These are phyloP conservation scores for Netelia fuscicornis DNA, from an alignment of 2,888 invertebrate genomes.

Conservation along the genomic window DNA sequence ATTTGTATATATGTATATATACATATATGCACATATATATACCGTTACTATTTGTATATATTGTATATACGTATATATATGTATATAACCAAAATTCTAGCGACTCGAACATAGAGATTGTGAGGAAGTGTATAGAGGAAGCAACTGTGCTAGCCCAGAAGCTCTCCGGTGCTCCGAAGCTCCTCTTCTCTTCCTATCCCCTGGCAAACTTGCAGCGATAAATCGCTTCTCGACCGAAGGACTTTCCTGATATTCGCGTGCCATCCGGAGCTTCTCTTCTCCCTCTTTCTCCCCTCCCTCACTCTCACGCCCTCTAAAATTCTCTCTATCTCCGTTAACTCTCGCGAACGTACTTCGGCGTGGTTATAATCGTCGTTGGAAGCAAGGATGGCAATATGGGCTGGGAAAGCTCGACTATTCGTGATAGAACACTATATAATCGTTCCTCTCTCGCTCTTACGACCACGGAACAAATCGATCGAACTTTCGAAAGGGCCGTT, in stretches of 20 bases:
- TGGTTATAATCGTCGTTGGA: conserved; percentile 19
- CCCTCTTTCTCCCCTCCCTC: background rate
- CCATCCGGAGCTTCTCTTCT: conserved; percentile 38
- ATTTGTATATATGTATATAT: too few relatives aligned
- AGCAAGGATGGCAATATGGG: background rate
- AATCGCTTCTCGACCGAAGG: conserved; percentile 37
- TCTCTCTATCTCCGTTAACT: too few relatives aligned
- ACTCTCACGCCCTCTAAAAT: too few relatives aligned
- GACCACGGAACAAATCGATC: too few relatives aligned
- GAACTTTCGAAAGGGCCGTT: too few relatives aligned
- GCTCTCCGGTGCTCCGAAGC: conserved; percentile 38
- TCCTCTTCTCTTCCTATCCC: background rate
- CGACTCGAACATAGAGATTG: conserved; percentile 22
- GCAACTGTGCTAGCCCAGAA: conserved; percentile 41
- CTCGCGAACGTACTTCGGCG: conserved; percentile 1
- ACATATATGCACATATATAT: background rate
- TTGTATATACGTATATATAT: background rate
- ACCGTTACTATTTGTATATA: too few relatives aligned
- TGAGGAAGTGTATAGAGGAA: conserved; percentile 31
- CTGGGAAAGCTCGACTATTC: too few relatives aligned
- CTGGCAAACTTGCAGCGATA: conserved; percentile 37
- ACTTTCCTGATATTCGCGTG: conserved; percentile 55
- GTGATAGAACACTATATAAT: too few relatives aligned
- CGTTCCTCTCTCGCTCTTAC: too few relatives aligned
- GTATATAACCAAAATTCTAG: background rate